phyloP scores from a whole-genome alignment of 2,888 invertebrate species.

The Xanthorhoe designata region DNA sequence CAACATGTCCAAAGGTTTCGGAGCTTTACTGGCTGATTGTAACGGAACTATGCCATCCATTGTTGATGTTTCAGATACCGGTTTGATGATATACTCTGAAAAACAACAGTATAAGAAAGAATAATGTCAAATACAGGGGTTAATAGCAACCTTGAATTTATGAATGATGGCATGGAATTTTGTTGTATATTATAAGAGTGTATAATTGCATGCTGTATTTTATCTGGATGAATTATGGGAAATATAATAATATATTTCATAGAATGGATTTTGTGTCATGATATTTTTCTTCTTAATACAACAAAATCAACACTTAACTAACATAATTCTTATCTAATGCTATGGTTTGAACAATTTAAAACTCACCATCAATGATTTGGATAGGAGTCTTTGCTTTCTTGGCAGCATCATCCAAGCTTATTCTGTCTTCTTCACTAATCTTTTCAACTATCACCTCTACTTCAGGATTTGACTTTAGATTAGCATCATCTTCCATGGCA shows the following conservation, averaged over 20 bases:
- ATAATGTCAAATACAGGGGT: no score
- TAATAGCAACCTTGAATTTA: no score
- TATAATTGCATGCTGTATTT: no score
- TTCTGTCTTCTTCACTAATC: constrained; percentile 9
- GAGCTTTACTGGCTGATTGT: constrained; percentile 55
- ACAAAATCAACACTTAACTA: no score
- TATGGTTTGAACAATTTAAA: background rate
- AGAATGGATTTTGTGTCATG: no score
- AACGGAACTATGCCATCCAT: constrained; percentile 79
- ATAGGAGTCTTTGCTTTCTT: constrained; percentile 13
- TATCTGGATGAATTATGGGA: no score
- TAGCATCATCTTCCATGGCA: constrained; percentile 10
- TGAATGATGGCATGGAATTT: no score
- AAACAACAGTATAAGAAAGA: background rate
- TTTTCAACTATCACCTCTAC: constrained; percentile 23
- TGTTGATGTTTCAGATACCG: constrained; percentile 67
- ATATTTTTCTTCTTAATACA: no score
- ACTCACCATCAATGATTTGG: constrained; percentile 59
- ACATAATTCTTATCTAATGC: no score
- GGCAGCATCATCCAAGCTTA: background rate
- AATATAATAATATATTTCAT: no score
- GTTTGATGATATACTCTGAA: constrained; percentile 69
- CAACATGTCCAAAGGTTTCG: constrained; percentile 69
- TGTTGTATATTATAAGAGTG: no score
- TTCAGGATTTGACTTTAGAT: background rate